phyloP scores from a whole-genome alignment of 2,113 vertebrate species.

The Ibidorhyncha struthersii region DNA sequence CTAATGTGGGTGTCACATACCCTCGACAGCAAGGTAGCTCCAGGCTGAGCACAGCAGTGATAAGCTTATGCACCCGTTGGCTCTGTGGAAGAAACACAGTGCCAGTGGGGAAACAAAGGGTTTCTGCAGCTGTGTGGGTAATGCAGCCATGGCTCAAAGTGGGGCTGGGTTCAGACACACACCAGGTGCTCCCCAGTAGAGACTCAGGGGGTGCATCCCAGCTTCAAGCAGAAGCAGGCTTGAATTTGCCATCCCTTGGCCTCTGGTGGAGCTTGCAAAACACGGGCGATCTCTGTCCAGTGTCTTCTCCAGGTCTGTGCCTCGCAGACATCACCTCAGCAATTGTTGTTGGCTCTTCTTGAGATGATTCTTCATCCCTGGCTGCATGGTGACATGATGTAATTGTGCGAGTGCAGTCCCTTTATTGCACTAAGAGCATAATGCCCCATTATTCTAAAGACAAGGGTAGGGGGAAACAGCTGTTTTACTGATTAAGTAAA shows the following conservation, averaged over 20 bases:
- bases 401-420: neutral
- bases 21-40: neutral
- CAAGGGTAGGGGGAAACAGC: neutral
- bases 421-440: conserved; percentile 2
- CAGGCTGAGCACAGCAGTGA: neutral
- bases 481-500: neutral
- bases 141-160: accelerated
- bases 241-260: neutral
- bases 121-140: neutral
- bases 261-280: neutral
- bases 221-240: neutral
- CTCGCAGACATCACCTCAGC: conserved; percentile 62
- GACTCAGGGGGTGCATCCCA: neutral
- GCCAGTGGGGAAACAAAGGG: neutral
- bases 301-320: neutral
- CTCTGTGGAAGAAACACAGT: neutral
- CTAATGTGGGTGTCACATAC: neutral
- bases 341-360: conserved; percentile 37
- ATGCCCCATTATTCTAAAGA: neutral
- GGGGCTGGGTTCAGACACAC: neutral
- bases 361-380: conserved; percentile 25
- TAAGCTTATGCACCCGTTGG: neutral
- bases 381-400: neutral
- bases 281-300: neutral
- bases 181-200: accelerated